A percentile compares a stretch with the other conserved stretches of the same genome.
Conservation (phyloP, 2,797 vertebrate genomes). For the Caiman crocodilus region DNA sequence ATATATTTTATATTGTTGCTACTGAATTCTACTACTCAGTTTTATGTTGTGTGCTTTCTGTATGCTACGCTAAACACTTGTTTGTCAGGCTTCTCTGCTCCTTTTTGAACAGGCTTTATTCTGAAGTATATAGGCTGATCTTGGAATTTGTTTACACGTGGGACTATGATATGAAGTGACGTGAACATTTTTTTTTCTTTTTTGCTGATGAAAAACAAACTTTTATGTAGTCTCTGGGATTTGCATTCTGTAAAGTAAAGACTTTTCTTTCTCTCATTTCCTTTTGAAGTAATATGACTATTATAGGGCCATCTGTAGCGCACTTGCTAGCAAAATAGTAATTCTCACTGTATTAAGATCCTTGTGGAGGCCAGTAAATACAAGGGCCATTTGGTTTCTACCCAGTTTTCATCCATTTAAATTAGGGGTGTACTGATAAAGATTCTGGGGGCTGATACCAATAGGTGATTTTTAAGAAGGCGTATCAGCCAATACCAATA, state of each 20-base stretch:
- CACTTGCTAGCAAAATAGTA: conserved; percentile 6
- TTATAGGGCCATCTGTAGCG: conserved; percentile 23
- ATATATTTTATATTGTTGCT: neutral
- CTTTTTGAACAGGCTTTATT: no score
- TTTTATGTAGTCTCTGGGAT: neutral
- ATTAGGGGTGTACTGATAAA: no score
- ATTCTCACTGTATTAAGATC: neutral
- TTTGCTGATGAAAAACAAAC: neutral
- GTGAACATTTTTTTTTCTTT: neutral
- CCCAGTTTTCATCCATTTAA: neutral
- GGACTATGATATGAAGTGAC: neutral
- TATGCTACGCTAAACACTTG: neutral
- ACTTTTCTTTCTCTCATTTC: neutral
- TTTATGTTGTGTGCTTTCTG: neutral
- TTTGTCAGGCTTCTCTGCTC: no score
- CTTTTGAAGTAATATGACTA: neutral
- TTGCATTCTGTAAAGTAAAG: neutral
- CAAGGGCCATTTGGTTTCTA: neutral
- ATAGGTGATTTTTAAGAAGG: no score
- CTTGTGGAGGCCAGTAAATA: neutral
- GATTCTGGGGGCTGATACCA: no score
- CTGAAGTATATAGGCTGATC: neutral
- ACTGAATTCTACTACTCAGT: neutral
- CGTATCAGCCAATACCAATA: no score
- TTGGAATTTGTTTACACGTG: neutral